Base-by-base conservation (phyloP, 53 echinoderm and acorn worm species). In the Paracentrotus lividus region DNA sequence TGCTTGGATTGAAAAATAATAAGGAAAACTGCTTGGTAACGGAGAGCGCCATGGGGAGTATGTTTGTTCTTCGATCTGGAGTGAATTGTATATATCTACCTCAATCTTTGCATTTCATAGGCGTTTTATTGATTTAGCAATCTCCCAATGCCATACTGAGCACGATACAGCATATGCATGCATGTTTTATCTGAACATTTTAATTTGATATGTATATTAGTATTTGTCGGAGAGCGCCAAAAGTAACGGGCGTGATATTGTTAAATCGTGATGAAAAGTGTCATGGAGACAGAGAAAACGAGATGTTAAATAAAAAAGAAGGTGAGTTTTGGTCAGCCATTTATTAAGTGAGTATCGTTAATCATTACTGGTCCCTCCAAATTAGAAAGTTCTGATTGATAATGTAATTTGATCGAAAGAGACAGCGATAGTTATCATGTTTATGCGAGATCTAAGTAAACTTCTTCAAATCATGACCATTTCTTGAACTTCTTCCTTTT, bases 71-170 rank as follows among this genome's bases (percentile, higher is more conserved):
- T 56, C 57, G 58, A 88, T 24, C 32, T 58, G 88, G 88, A 88
- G 88, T 57, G 88, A 88, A 88, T 33, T 53, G 57, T 34, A 88
- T 54, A 88, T 33, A 88, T 88, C 88, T 88, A 51, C 88, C 57
- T 57, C 88, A 88, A 88, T 57, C 88, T 88, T 88, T 88, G 88
- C 88, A 6, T 88, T 88, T 57, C 57, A 88, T 88, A 88, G 88
- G 88, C 88, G 88, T 88, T 58, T 56, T 88, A 88, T 88, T 88
- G 32, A 88, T 88, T 88, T 88, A 88, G 88, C 59, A 8, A 88
- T 58, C 88, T 58, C 34, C 54, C 58, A 38, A 2, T 58, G 57
- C 59, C 20, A 24, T 58, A 23, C 33, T 24, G 54, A 55, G 55
- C 34, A 57, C 51, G 54, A 52, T 88, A 88, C 88, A 55, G 88